Evolutionary conservation across 1,140 invertebrate species (phyloP).

Genomic region (Theocolax elegans): DNA sequence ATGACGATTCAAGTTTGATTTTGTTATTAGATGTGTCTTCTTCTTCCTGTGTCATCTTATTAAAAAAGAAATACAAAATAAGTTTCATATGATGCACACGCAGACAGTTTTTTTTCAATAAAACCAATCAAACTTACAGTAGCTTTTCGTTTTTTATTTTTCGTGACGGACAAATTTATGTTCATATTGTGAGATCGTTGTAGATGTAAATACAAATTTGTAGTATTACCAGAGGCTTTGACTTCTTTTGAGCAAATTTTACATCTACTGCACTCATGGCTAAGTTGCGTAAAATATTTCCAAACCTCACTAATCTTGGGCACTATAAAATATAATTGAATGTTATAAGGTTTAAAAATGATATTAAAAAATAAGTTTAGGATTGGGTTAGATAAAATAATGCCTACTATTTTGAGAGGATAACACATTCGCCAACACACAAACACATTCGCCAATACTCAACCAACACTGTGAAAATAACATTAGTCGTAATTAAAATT

Average conservation of each 20-base stretch:
- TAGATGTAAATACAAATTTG: background rate
- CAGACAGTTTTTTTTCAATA: background rate
- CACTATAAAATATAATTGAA: too few species aligned
- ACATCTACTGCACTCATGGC: background rate
- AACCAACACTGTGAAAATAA: background rate
- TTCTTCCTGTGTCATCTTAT: too few species aligned
- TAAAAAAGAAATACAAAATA: too few species aligned
- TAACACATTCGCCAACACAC: too few species aligned
- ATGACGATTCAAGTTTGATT: too few species aligned
- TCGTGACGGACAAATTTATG: background rate
- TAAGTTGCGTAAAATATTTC: slow-evolving; percentile 1
- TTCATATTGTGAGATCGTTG: too few species aligned
- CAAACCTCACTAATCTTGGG: background rate
- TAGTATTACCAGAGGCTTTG: background rate
- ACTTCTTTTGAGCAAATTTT: background rate
- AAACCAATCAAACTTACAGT: background rate
- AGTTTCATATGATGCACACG: background rate
- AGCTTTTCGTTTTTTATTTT: background rate
- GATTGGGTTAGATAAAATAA: too few species aligned
- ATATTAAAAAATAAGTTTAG: too few species aligned
- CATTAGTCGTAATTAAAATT: too few species aligned
- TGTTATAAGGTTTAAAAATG: too few species aligned
- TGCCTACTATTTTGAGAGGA: too few species aligned
- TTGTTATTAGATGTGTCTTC: too few species aligned
- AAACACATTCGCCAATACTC: background rate